A percentile compares a stretch with the other conserved stretches of the same genome.
Evolutionary conservation across 1,140 invertebrate genomes (phyloP).

Genomic region (Brachionus calyciflorus): DNA sequence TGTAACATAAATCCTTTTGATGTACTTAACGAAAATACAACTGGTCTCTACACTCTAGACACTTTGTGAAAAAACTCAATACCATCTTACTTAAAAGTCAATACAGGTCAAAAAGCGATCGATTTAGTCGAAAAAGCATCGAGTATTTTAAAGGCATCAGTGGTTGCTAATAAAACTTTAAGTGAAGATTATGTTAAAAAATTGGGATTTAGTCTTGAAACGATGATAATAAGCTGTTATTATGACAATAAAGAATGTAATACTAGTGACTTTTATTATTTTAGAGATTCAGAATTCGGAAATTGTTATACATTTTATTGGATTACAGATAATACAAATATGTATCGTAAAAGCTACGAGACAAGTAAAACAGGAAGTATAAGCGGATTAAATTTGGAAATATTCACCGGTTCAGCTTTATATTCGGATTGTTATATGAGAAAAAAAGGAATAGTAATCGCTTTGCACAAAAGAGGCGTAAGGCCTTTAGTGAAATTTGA

Average conservation of each 20-base stretch:
- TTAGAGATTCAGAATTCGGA: slow-evolving; percentile 26
- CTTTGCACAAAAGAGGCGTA: slow-evolving; percentile 15
- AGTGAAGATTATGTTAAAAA: not conserved
- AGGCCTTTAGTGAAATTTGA: slow-evolving; percentile 13
- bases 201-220: slow-evolving; percentile 23
- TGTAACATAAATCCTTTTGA: slow-evolving; percentile 41
- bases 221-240: slow-evolving; percentile 38
- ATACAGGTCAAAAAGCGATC: too few relatives aligned
- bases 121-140: not conserved
- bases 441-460: not conserved
- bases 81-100: too few relatives aligned
- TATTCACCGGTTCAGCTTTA: not conserved
- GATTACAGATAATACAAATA: not conserved
- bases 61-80: not conserved
- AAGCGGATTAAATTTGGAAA: slow-evolving; percentile 21
- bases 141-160: not conserved
- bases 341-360: not conserved
- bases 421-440: not conserved
- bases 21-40: not conserved
- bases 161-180: not conserved
- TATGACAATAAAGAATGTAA: slow-evolving; percentile 22
- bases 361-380: slow-evolving; percentile 20
- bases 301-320: slow-evolving; percentile 45
- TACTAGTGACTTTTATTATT: not conserved
- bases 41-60: not conserved